phyloP scores from a whole-genome alignment of 92 coral and sea anemone genomes.

The Epizoanthus illoricatus region DNA sequence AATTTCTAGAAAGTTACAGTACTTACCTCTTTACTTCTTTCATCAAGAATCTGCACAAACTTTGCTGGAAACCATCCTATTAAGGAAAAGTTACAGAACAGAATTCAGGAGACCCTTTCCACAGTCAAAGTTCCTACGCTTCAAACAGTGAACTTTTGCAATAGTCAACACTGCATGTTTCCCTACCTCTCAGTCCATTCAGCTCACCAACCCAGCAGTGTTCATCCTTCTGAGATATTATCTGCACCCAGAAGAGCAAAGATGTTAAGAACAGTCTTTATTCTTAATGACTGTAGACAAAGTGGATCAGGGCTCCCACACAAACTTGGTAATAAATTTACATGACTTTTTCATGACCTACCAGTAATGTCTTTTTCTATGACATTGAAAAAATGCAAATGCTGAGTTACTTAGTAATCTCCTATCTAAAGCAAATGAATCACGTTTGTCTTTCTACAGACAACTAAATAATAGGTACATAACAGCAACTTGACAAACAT shows the following conservation, averaged over 20 bases:
- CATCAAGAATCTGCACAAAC: conserved; percentile 96
- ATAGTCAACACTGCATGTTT: background rate
- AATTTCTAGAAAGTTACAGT: conserved; percentile 11
- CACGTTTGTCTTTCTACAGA: too few relatives aligned
- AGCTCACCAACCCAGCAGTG: conserved; percentile 99
- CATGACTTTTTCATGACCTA: too few relatives aligned
- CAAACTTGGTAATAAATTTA: background rate
- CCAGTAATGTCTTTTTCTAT: too few relatives aligned
- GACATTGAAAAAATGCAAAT: too few relatives aligned
- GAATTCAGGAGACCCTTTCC: background rate
- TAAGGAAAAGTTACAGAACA: background rate
- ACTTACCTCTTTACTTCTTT: conserved; percentile 99
- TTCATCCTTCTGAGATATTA: conserved; percentile 96
- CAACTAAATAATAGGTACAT: too few relatives aligned
- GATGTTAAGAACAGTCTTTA: background rate
- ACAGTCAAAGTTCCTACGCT: background rate
- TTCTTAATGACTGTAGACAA: background rate
- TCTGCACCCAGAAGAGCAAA: conserved; percentile 50
- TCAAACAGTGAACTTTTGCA: background rate
- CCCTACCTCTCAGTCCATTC: conserved; percentile 83
- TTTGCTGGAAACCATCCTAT: conserved; percentile 99
- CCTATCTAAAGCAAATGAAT: too few relatives aligned
- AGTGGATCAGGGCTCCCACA: background rate
- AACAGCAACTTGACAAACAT: too few relatives aligned
- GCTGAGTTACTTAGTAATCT: too few relatives aligned